These are phyloP conservation scores for Atherinosoma microstoma DNA, from an alignment of 2,797 vertebrate genomes.

Conservation along the genomic window DNA sequence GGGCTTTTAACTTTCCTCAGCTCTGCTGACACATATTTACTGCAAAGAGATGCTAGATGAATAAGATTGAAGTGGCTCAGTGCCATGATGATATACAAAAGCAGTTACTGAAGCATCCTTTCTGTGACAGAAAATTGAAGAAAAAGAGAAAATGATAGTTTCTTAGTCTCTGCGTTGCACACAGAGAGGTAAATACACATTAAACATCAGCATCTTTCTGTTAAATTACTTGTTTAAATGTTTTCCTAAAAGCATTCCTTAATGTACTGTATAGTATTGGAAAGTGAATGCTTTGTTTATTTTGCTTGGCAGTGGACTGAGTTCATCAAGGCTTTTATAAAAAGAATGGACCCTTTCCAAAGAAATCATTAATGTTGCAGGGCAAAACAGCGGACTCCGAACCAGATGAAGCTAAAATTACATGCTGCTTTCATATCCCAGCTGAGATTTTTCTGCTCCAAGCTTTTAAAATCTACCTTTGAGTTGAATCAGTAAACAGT, in stretches of 20 bases:
- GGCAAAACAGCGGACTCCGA: slow-evolving; percentile 1
- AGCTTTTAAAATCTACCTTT: neutral
- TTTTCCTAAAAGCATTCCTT: slow-evolving; percentile 10
- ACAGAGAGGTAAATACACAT: neutral
- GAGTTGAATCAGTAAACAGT: neutral
- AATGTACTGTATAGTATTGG: neutral
- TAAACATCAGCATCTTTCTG: neutral
- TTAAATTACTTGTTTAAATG: neutral
- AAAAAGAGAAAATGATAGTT: neutral
- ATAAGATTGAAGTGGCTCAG: slow-evolving; percentile 24
- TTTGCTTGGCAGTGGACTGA: slow-evolving; percentile 2
- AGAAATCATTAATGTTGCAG: slow-evolving; percentile 4
- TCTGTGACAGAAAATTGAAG: neutral
- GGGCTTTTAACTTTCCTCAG: neutral
- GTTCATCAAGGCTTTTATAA: slow-evolving; percentile 3
- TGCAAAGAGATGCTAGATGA: slow-evolving; percentile 21
- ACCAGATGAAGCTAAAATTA: slow-evolving; percentile 3
- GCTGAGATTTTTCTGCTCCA: neutral
- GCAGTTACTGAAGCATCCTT: neutral
- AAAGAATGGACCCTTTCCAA: slow-evolving; percentile 18
- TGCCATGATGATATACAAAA: neutral
- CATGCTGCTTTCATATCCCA: neutral
- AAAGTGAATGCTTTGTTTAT: neutral
- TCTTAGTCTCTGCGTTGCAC: neutral
- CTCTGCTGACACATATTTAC: slow-evolving; percentile 4